These are phyloP conservation scores for Crotalus horridus DNA, from an alignment of 2,113 vertebrate species.

Conservation along the genomic window DNA sequence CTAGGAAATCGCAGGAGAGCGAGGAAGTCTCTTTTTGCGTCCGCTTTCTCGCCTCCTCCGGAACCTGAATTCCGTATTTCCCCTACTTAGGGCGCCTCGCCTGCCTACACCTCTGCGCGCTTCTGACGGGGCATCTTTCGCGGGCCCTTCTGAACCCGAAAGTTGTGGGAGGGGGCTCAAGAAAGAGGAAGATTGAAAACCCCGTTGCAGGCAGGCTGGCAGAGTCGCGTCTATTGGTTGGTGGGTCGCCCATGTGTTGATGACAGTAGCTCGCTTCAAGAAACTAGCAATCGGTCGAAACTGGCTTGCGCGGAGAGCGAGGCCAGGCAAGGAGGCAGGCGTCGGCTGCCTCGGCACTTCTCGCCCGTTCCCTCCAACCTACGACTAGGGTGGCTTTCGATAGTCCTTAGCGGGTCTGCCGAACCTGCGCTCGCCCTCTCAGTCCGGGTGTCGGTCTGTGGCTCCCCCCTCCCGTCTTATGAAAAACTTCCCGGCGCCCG, in stretches of 20 bases:
- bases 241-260: not conserved
- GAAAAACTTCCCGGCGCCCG: not conserved
- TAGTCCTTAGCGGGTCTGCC: not conserved
- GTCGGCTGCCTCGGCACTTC: not conserved
- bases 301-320: not conserved
- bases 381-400: not conserved
- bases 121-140: not conserved
- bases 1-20: not conserved
- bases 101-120: not conserved
- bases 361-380: not conserved
- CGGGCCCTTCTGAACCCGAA: not conserved
- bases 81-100: not conserved
- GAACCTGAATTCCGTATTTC: not conserved
- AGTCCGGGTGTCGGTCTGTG: not conserved
- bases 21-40: not conserved
- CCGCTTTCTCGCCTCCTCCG: not conserved
- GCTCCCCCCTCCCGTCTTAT: not conserved
- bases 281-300: not conserved
- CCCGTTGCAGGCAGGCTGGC: not conserved
- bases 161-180: no score
- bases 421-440: not conserved
- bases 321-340: not conserved
- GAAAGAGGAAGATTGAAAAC: not conserved
- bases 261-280: not conserved
- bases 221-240: not conserved